Percentiles rank a stretch among this genome's conserved stretches.
Conservation (phyloP, 2,113 vertebrate genomes). For the Panthera leo region DNA sequence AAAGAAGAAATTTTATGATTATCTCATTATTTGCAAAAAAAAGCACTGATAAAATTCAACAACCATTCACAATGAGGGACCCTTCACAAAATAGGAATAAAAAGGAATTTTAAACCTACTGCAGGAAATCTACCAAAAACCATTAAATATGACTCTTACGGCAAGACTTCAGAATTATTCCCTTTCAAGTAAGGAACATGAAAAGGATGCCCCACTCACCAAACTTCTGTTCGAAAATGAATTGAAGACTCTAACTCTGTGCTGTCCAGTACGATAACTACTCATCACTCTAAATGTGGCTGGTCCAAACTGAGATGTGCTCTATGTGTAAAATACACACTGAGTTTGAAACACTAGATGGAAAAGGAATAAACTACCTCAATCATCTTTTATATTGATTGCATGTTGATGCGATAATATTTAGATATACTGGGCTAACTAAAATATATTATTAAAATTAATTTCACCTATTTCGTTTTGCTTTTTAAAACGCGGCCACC, state of each 20-base stretch:
- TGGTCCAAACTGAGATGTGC: neutral
- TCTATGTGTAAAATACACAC: neutral
- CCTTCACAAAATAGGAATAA: neutral
- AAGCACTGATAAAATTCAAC: neutral
- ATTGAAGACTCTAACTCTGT: neutral
- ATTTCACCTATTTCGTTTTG: neutral
- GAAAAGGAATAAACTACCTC: neutral
- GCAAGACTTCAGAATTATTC: neutral
- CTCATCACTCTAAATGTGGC: neutral
- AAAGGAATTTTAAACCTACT: neutral
- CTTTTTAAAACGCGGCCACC: neutral
- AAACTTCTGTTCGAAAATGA: neutral
- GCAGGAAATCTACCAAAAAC: neutral
- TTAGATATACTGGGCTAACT: neutral
- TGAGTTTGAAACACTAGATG: neutral
- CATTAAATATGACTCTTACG: neutral
- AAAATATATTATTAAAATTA: neutral
- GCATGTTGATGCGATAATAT: neutral
- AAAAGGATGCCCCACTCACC: neutral
- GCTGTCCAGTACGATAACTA: neutral
- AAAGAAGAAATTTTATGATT: neutral
- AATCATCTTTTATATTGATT: neutral
- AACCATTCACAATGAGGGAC: neutral
- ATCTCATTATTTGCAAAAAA: neutral
- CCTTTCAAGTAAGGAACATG: neutral